These are phyloP conservation scores for Ips nitidus DNA, from an alignment of 1,140 invertebrate species.

Conservation along the genomic window DNA sequence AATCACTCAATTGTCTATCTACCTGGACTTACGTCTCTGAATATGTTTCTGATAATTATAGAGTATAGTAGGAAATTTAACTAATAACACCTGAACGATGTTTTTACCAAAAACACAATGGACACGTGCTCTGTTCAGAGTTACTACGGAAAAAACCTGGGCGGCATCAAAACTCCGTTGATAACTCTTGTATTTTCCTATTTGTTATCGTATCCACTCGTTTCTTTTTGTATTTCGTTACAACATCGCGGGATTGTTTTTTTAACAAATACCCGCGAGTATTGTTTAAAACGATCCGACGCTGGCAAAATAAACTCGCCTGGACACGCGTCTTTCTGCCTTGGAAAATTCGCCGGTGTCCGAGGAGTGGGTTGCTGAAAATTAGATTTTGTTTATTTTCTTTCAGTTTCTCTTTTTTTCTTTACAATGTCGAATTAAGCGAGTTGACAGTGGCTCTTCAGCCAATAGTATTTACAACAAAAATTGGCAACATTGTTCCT, in stretches of 20 bases:
- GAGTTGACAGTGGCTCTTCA: neutral
- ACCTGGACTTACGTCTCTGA: too few relatives aligned
- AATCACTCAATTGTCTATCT: too few relatives aligned
- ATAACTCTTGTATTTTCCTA: slow-evolving; percentile 17
- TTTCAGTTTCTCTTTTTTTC: too few relatives aligned
- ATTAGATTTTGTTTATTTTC: too few relatives aligned
- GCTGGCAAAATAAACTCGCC: slow-evolving; percentile 7
- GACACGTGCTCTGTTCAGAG: too few relatives aligned
- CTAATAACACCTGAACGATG: too few relatives aligned
- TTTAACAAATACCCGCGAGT: slow-evolving; percentile 6
- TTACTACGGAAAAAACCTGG: neutral
- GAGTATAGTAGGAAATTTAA: too few relatives aligned
- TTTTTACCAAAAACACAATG: too few relatives aligned
- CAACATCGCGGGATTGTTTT: slow-evolving; percentile 9
- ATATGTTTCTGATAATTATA: too few relatives aligned
- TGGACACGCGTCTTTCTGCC: slow-evolving; percentile 12
- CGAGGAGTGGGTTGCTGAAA: too few relatives aligned
- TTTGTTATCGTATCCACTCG: slow-evolving; percentile 12
- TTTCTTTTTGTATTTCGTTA: slow-evolving; percentile 5
- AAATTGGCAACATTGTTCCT: neutral
- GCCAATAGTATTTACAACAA: neutral
- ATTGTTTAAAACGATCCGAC: slow-evolving; percentile 16
- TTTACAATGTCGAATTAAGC: neutral
- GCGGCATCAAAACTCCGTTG: slow-evolving; percentile 6
- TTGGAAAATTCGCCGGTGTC: too few relatives aligned